phyloP scores from a whole-genome alignment of 2,888 invertebrate genomes.

The Microctonus brassicae region DNA sequence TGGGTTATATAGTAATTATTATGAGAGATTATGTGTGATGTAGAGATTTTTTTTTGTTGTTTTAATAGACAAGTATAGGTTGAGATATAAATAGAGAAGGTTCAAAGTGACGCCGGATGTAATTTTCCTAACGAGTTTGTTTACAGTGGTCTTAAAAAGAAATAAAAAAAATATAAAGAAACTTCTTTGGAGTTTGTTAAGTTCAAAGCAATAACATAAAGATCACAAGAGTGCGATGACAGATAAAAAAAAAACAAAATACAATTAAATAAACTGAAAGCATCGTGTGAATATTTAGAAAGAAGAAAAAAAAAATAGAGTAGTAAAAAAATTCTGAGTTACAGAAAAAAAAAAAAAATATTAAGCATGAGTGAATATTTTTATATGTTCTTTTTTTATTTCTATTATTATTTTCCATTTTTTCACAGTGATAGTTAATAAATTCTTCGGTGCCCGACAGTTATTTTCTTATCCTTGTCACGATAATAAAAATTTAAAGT shows the following conservation, averaged over 20 bases:
- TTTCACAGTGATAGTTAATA: background rate
- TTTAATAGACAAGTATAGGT: background rate
- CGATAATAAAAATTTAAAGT: conserved; percentile 16
- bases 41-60: background rate
- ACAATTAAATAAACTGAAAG: too few species aligned
- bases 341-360: too few species aligned
- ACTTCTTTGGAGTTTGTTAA: background rate
- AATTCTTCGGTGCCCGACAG: background rate
- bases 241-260: too few species aligned
- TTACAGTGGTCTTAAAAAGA: background rate
- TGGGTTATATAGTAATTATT: background rate
- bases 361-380: background rate
- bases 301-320: background rate
- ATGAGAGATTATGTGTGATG: background rate
- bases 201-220: background rate
- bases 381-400: background rate
- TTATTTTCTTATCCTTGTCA: conserved; percentile 2
- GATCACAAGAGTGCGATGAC: background rate
- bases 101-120: background rate
- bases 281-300: too few species aligned
- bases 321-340: background rate
- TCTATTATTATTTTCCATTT: background rate
- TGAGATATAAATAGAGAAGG: background rate
- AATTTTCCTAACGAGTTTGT: background rate
- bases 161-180: background rate